Evolutionary conservation across 2,888 invertebrate genomes (phyloP).

Genomic region (Fragum sueziense): DNA sequence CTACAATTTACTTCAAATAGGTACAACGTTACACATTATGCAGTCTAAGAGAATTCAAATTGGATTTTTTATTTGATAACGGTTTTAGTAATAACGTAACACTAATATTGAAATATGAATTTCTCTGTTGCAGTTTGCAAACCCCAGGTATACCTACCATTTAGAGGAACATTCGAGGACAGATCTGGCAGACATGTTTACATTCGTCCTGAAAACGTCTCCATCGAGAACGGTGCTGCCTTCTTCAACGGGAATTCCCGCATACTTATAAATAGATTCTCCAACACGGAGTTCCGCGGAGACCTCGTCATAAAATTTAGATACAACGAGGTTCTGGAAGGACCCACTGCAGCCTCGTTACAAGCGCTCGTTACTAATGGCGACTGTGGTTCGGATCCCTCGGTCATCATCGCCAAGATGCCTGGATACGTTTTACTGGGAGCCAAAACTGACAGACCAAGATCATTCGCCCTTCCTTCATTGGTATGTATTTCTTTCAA

Average conservation of each 20-base stretch:
- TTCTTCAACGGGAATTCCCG: conserved; percentile 70
- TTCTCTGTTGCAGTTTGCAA: conserved; percentile 60
- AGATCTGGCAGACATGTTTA: conserved; percentile 60
- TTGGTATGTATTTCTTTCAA: conserved; percentile 41
- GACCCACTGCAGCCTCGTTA: conserved; percentile 16
- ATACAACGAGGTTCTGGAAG: conserved; percentile 56
- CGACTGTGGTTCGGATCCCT: conserved; percentile 71
- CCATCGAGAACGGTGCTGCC: conserved; percentile 62
- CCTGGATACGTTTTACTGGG: conserved; percentile 61
- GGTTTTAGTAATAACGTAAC: too few relatives aligned
- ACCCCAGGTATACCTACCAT: conserved; percentile 66
- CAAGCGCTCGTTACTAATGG: conserved; percentile 74
- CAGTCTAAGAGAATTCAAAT: too few relatives aligned
- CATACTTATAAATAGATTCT: conserved; percentile 69
- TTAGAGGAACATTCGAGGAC: conserved; percentile 58
- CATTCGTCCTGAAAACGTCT: conserved; percentile 65
- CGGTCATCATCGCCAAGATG: conserved; percentile 68
- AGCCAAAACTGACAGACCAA: conserved; percentile 52
- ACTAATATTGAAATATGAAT: too few relatives aligned
- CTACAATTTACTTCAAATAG: too few relatives aligned
- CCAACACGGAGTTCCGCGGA: conserved; percentile 67
- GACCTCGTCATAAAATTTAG: conserved; percentile 70
- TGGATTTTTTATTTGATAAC: too few relatives aligned
- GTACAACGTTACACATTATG: too few relatives aligned
- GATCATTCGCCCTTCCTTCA: conserved; percentile 49